Evolutionary conservation across 1,140 invertebrate genomes (phyloP).

Genomic region (Platorchestia sp.): DNA sequence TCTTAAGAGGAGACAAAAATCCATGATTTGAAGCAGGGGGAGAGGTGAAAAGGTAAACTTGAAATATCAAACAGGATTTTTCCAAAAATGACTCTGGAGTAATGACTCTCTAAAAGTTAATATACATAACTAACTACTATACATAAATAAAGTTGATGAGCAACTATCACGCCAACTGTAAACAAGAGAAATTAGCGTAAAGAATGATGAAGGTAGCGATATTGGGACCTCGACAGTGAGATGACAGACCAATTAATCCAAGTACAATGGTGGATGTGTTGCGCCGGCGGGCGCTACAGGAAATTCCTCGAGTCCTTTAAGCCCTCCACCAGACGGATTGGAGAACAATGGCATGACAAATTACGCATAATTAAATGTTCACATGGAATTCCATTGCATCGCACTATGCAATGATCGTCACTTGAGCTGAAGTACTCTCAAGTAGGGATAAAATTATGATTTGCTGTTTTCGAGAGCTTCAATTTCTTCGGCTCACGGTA

Average conservation of each 20-base stretch:
- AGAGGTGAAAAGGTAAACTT: neutral
- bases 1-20: no score
- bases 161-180: neutral
- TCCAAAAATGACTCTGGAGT: neutral
- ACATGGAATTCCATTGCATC: neutral
- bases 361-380: neutral
- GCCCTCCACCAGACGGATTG: neutral
- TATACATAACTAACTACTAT: neutral
- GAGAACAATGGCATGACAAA: neutral
- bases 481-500: no score
- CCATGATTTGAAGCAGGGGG: neutral
- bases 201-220: neutral
- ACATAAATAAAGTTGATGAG: neutral
- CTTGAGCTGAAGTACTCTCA: neutral
- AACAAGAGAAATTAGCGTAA: neutral
- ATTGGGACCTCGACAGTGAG: neutral
- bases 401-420: neutral
- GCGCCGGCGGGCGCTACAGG: neutral
- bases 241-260: neutral
- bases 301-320: neutral
- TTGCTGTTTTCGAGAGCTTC: no score
- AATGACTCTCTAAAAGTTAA: neutral
- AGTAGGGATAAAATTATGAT: neutral
- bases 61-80: neutral
- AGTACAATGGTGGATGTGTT: neutral